A percentile compares a stretch with the other conserved stretches of the same genome.
These are phyloP conservation scores for Podarcis muralis DNA, from an alignment of 2,113 vertebrate species.

Conservation along the genomic window DNA sequence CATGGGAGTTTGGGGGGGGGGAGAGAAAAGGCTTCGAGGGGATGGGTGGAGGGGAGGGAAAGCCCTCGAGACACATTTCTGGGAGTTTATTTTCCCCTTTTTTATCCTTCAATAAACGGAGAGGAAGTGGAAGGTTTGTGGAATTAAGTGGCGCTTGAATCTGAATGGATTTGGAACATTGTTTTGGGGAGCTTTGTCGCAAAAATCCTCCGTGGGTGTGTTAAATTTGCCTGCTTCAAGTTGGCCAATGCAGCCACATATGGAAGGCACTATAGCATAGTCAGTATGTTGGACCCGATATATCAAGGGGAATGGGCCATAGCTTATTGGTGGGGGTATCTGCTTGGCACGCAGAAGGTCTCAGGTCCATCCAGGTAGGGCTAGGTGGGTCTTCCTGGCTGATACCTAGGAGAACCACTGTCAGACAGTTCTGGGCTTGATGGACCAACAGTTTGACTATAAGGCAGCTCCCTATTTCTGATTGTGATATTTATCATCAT, in stretches of 20 bases:
- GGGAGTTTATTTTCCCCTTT: conserved; percentile 55
- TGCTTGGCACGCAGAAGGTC: too few species aligned
- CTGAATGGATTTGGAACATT: conserved; percentile 23
- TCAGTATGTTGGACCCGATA: neutral
- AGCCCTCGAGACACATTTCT: conserved; percentile 28
- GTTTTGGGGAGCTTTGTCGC: neutral
- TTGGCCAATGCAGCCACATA: neutral
- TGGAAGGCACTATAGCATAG: neutral
- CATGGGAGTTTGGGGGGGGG: conserved; percentile 38
- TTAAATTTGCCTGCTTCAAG: conserved; percentile 17
- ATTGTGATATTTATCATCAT: too few species aligned
- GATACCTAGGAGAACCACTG: too few species aligned
- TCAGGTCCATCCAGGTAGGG: too few species aligned
- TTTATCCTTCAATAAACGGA: conserved; percentile 41
- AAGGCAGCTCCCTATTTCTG: too few species aligned
- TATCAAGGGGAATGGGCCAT: too few species aligned
- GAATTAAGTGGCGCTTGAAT: conserved; percentile 11
- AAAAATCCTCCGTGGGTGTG: neutral
- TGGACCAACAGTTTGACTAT: too few species aligned
- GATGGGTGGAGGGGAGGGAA: conserved; percentile 30
- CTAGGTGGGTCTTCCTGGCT: too few species aligned
- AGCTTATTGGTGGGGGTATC: too few species aligned
- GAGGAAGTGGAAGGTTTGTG: conserved; percentile 36
- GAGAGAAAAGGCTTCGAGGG: conserved; percentile 42
- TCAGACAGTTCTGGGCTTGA: too few species aligned